Evolutionary conservation across 2,888 invertebrate genomes (phyloP).

Genomic region (Scaptodrosophila latifasciaeformis): DNA sequence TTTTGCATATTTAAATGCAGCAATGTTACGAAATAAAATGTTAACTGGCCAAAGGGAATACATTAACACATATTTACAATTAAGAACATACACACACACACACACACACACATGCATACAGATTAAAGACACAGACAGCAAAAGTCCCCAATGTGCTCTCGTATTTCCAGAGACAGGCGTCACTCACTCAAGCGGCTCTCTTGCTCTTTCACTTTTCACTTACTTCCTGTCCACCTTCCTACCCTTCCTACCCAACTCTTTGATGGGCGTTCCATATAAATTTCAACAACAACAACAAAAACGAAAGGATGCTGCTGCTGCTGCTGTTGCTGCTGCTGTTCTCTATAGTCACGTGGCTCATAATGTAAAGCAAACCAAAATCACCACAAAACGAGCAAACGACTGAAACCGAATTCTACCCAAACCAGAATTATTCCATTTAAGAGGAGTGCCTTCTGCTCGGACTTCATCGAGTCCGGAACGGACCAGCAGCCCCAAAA

Average conservation of each 20-base stretch:
- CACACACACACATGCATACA: neutral
- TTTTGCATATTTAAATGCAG: constrained; percentile 50
- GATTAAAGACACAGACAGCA: constrained; percentile 5
- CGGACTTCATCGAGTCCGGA: neutral
- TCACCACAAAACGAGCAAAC: constrained; percentile 50
- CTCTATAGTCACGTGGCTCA: too few species aligned
- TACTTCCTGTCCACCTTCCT: neutral
- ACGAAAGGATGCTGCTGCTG: constrained; percentile 9
- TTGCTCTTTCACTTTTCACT: too few species aligned
- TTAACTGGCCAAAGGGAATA: constrained; percentile 58
- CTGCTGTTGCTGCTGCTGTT: constrained; percentile 1
- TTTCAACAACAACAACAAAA: constrained; percentile 45
- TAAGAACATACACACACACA: constrained; percentile 32
- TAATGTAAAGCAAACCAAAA: constrained; percentile 40
- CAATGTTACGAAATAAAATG: constrained; percentile 54
- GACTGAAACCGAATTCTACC: too few species aligned
- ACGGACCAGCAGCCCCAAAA: constrained; percentile 10
- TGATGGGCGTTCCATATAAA: constrained; percentile 30
- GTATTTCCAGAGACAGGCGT: constrained; percentile 28
- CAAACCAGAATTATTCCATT: too few species aligned
- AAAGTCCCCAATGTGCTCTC: constrained; percentile 57
- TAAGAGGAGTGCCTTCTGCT: too few species aligned
- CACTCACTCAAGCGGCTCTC: neutral
- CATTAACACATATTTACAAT: constrained; percentile 69
- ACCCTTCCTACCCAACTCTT: constrained; percentile 4